Conservation (phyloP, 2,113 vertebrate species). For the Mionectes macconnelli region DNA sequence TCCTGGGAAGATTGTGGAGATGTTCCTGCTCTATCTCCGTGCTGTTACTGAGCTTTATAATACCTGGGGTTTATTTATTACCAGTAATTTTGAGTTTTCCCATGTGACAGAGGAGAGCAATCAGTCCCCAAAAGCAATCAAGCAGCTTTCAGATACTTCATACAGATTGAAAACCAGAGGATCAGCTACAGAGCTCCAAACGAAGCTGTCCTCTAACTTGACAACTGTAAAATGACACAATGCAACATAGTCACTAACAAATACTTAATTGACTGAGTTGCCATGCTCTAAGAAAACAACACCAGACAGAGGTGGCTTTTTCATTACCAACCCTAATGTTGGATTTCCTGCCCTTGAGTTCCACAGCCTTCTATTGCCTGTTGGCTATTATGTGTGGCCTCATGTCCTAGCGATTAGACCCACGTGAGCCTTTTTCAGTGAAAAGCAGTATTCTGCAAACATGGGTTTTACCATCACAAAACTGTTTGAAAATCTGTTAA, state of each 20-base stretch:
- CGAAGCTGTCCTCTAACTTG: neutral
- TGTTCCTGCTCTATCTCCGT: neutral
- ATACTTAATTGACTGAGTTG: neutral
- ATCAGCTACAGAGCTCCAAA: neutral
- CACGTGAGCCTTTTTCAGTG: neutral
- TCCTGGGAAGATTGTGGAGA: neutral
- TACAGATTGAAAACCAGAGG: neutral
- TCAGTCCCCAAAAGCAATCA: neutral
- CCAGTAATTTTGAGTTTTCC: neutral
- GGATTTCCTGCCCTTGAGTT: neutral
- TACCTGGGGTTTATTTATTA: neutral
- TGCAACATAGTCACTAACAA: neutral
- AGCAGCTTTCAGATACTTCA: neutral
- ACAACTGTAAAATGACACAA: neutral
- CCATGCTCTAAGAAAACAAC: neutral
- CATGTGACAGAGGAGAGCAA: neutral
- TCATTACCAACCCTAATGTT: neutral
- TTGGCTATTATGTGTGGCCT: neutral
- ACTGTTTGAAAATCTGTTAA: neutral
- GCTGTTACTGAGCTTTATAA: neutral
- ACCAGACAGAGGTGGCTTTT: neutral
- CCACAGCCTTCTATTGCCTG: neutral
- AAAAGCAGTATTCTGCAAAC: neutral
- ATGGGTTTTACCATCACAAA: neutral
- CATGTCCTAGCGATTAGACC: neutral